Evolutionary conservation across 2,888 invertebrate species (phyloP).

Genomic region (Drosophila neonasuta): DNA sequence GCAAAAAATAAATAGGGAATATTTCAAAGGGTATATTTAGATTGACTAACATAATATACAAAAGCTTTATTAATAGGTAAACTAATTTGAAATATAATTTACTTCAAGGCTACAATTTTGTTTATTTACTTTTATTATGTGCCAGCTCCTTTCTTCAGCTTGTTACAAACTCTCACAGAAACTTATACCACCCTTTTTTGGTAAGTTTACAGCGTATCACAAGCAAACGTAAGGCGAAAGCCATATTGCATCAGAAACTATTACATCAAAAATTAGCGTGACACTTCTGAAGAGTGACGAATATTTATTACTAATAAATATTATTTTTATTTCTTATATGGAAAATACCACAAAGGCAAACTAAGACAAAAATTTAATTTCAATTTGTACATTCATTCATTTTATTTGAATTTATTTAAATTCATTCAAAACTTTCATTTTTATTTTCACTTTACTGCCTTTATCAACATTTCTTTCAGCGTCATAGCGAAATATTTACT

Average conservation of each 20-base stretch:
- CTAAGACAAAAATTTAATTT: too few species aligned
- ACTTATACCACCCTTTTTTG: not conserved
- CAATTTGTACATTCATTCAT: too few species aligned
- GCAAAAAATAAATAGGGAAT: not conserved
- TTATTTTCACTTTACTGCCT: not conserved
- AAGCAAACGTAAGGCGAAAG: conserved; percentile 14
- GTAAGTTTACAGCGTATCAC: not conserved
- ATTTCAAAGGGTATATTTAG: not conserved
- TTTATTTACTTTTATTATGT: not conserved
- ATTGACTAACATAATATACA: not conserved
- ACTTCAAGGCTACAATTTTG: too few species aligned
- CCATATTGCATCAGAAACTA: conserved; percentile 38
- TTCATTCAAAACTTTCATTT: not conserved
- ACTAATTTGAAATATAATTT: too few species aligned
- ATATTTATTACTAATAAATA: not conserved
- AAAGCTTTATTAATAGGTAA: too few species aligned
- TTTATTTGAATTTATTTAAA: not conserved
- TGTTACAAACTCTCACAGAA: not conserved
- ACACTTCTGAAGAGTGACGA: too few species aligned
- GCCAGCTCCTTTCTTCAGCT: too few species aligned
- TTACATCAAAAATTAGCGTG: conserved; percentile 4
- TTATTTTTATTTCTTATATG: not conserved
- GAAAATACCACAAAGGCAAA: not conserved
- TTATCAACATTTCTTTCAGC: not conserved
- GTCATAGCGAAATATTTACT: not conserved